Evolutionary conservation across 2,113 vertebrate species (phyloP), one percentile per base, ranked within the genome.

Genomic region (Actenoides lindsayi): DNA sequence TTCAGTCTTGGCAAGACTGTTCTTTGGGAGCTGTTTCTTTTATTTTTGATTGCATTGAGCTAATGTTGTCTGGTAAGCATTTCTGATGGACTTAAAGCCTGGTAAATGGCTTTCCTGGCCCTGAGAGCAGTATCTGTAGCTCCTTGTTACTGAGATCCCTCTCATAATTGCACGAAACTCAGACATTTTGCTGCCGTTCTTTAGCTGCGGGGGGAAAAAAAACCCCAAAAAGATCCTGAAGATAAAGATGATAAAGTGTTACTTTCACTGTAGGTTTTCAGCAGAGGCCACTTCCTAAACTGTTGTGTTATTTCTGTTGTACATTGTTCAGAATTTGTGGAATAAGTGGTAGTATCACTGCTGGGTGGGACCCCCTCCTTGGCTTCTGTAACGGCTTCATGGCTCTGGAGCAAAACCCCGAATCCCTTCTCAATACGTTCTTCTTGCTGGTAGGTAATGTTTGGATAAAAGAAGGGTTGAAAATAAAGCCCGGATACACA

Each of bases 401-500:
- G 59, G 21, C 67, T 63, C 37, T 57, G 54, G 37, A 56, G 27
- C 5, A 2, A 56, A 63, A 33, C 68, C n/a, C 16, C 31, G 44
- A 2, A 42, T 64, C 2, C 1, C 37, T 68, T 74, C 25, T 35
- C 42, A 46, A 0, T 37, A 5, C 21, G 3, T 17, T 21, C 5
- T 44, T 70, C 44, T 87, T 68, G 54, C 20, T 35, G 16, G 9
- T 39, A 30, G 39, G 35, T 51, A n/a, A 10, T 37, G 17, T 37
- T 35, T 81, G 33, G 51, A 20, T 35, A 14, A 46, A 64, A n/a
- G 2, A 69, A 27, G 16, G 20, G 7, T 16, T 63, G 56, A 44
- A 75, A 75, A n/a, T 24, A 51, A 59, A 65, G 31, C 27, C 10
- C 1, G 0, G 4, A 1, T 53, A 9, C 14, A 9, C 0, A 0